Evolutionary conservation across 2,113 vertebrate genomes (phyloP), one percentile per base, ranked within the genome.

Genomic region (Theristicus caerulescens): DNA sequence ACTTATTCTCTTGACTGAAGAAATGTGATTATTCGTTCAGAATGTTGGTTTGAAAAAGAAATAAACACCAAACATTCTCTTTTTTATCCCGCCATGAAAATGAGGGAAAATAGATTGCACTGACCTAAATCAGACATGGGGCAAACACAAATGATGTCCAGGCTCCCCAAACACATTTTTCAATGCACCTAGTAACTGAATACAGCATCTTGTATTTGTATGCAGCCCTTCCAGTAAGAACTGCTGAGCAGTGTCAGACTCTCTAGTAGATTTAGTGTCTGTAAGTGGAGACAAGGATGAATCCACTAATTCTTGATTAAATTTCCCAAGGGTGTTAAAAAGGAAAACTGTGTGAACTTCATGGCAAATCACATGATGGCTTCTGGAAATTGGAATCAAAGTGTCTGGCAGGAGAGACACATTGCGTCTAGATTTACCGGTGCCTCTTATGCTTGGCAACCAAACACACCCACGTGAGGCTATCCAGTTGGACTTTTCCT

Each of bases 251-350:
- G 88, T 59, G 89, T 79, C 93, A 93, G 66, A 82, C 52, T 59
- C 78, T 74, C 58, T 76, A 79, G 73, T 16, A 94, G 90, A 96
- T 94, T 94, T 96, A 94, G 73, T 64, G 62, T 32, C 38, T 59
- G 34, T 70, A 94, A 95, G 54, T 40, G 86, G 70, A 94, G 85
- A 91, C 61, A 70, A 94, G 66, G 79, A 90, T 77, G 85, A 90
- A 95, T 82, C 87, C 64, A 77, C 49, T 77, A 93, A 93, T 66
- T 91, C 79, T 85, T 73, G 36, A 91, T 82, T 94, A 89, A 93
- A 95, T 95, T 91, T 94, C 86, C 91, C 54, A 76, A 66, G 46
- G n/a, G 73, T 20, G 36, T 89, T 89, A 71, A 73, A 89, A 93
- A 70, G 34, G 54, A 94, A 90, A 93, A 69, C 71, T 70, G 38